Base-by-base conservation (phyloP, 1,140 invertebrate species). In the Sycophaga agraensis region DNA sequence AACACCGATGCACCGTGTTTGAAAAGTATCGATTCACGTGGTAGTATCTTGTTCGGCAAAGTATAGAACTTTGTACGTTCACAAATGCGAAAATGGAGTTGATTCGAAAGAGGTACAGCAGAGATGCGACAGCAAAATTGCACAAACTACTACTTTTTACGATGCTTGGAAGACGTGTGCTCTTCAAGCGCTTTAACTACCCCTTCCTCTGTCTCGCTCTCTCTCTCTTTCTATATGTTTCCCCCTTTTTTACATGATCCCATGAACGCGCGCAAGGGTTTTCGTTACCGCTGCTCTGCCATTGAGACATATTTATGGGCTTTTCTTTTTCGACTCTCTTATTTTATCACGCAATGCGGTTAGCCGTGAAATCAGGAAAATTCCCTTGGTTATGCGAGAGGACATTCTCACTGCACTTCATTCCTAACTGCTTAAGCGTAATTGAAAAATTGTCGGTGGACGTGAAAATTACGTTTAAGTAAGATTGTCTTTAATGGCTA, bases 21-120 rank as follows among this genome's bases (percentile, higher is more conserved):
- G 51, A 56, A 51, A 58, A 51, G 51, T 54, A 62, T 51, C 48
- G n/a, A n/a, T 16, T 42, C 49, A 0, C 4, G 21, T n/a, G 37
- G 49, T 28, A 56, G 35, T 45, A 45, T 58, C 60, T 63, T 60
- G 49, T 60, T 42, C 21, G 49, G 59, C 53, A 39, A 63, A 42
- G 35, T 61, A 53, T n/a, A n/a, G n/a, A 34, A 26, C 37, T 37
- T 11, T 8, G 19, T 22, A 28, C 6, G 6, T 28, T n/a, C 42
- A n/a, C 46, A 8, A 0, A 9, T 26, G 12, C 11, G 46, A 37
- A 55, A 40, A 22, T 19, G 55, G 26, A 45, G n/a, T 26, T 19
- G n/a, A 24, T 8, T 24, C 12, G 21, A 28, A 45, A 40, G 49
- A 60, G 12, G 39, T 26, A 16, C 2, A 31, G 34, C n/a, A 42